Base-by-base conservation (phyloP, 1,140 invertebrate genomes). In the Drosophila teissieri region DNA sequence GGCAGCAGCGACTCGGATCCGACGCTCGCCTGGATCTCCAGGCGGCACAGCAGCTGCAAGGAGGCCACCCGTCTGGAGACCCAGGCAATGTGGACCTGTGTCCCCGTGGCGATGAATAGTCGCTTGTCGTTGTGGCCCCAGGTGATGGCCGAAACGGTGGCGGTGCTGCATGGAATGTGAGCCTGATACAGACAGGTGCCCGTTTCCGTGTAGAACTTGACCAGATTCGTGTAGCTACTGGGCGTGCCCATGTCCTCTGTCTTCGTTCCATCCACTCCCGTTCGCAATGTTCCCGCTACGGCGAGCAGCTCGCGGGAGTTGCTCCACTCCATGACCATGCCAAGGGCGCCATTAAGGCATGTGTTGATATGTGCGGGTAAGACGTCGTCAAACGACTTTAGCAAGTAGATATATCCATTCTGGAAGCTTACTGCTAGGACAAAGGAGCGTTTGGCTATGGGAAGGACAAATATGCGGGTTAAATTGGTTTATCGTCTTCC, bases 51-150 rank as follows among this genome's bases (percentile, higher is more conserved):
- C 53, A 98, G 93, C 92, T 99, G 97, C 55, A 99, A 93, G 49
- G 97, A 96, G 17, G 98, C 97, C 36, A 99, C 96, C 37, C 96
- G 95, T 53, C 97, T 95, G 61, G 96, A 97, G 11, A 99, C 96
- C 95, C 98, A 97, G 27, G 98, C 98, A 49, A 98, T 97, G 92
- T 98, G 98, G 77, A 97, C 95, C 82, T 96, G 95, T 7, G 95
- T 94, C 12, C 98, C 98, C 12, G 98, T 98, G 12, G 98, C 98
- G 31, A 99, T 94, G 92, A 99, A 99, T 34, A 99, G 92, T 3
- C 98, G 94, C 74, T 97, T 96, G 86, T 99, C 98, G 92, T 98
- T 98, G 93, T 99, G 98, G 34, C 98, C 98, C 98, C 98, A 99
- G 1, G 98, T 99, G 77, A 99, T 93, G 5, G 98, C 97, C 37